Conservation (phyloP, 2,797 vertebrate genomes). For the Tamandua tetradactyla region DNA sequence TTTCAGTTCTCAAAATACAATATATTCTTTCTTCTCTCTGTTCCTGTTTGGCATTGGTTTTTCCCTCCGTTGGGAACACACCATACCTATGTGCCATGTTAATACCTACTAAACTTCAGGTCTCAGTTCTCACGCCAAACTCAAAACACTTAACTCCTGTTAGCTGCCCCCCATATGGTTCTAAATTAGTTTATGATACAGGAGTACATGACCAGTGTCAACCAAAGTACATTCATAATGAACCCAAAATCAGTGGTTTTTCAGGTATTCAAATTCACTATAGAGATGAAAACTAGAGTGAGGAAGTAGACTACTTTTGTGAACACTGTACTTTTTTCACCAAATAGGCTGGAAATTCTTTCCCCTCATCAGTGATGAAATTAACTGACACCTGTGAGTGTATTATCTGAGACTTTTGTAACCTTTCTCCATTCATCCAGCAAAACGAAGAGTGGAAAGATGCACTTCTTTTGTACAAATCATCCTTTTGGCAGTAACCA, state of each 20-base stretch:
- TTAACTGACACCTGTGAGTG: neutral
- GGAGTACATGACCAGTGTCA: neutral
- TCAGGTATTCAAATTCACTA: neutral
- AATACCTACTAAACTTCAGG: conserved; percentile 21
- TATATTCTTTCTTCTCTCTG: neutral
- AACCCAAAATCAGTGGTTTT: neutral
- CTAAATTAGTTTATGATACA: neutral
- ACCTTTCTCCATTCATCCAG: neutral
- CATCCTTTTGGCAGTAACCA: too few species aligned
- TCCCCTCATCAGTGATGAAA: neutral
- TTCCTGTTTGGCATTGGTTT: neutral
- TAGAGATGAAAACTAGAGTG: neutral
- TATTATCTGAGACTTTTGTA: neutral
- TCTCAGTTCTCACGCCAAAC: neutral
- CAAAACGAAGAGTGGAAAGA: neutral
- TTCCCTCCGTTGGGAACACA: neutral
- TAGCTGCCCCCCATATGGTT: neutral
- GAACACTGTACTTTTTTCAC: neutral
- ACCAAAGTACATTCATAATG: neutral
- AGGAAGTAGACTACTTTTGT: neutral
- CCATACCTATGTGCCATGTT: neutral
- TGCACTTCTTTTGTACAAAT: neutral
- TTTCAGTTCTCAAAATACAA: neutral
- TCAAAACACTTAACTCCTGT: neutral
- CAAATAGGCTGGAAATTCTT: conserved; percentile 7